These are phyloP conservation scores for Octomys mimax DNA, from an alignment of 2,797 vertebrate species.

Conservation along the genomic window DNA sequence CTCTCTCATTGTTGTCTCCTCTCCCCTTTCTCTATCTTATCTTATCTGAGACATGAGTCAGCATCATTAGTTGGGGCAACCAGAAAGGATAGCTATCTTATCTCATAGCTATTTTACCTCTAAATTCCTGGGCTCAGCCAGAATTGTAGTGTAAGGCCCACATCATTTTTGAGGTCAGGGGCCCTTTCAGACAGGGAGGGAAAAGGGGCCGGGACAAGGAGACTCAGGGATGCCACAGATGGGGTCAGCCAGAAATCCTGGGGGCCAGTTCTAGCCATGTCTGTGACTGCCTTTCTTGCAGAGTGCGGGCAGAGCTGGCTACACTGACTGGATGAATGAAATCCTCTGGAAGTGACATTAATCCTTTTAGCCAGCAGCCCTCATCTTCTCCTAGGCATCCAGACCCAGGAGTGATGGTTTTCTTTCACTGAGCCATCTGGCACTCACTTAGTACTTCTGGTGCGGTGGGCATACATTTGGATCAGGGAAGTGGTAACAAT, in stretches of 20 bases:
- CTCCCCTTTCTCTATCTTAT: neutral
- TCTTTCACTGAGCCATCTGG: neutral
- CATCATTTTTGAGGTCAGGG: neutral
- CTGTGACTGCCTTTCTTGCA: neutral
- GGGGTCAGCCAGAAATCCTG: neutral
- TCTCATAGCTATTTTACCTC: neutral
- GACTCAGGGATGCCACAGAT: neutral
- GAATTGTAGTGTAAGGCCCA: neutral
- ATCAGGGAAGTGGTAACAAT: neutral
- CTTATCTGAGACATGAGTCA: neutral
- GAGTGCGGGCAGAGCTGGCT: neutral
- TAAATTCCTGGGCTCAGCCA: neutral
- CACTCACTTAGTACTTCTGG: neutral
- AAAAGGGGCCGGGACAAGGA: neutral
- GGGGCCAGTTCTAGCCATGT: neutral
- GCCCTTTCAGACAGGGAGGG: neutral
- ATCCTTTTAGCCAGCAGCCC: neutral
- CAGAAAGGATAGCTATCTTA: neutral
- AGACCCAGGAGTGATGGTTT: neutral
- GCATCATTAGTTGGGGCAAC: fast-evolving
- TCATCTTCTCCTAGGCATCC: neutral
- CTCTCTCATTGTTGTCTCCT: neutral
- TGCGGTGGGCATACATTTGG: neutral
- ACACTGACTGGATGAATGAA: neutral
- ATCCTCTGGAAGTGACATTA: neutral